Percentiles rank a stretch among this genome's conserved stretches.
These are phyloP conservation scores for Rhimphoctona megacephalus DNA, from an alignment of 2,888 invertebrate species.

Conservation along the genomic window DNA sequence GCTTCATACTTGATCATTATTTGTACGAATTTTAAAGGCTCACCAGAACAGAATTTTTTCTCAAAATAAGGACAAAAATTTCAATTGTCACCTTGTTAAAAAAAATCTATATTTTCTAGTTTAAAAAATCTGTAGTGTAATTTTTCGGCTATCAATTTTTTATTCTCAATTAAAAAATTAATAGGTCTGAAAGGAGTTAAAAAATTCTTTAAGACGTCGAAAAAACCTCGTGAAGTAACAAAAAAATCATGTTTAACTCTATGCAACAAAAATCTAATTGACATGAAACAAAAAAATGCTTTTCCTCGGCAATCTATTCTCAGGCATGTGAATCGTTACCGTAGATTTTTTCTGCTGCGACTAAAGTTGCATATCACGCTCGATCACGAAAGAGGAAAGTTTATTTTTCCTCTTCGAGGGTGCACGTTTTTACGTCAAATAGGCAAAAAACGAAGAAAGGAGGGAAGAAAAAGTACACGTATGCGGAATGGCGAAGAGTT, in stretches of 20 bases:
- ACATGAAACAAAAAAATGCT: neutral
- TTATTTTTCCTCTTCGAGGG: conserved; percentile 68
- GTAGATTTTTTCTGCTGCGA: neutral
- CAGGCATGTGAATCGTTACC: neutral
- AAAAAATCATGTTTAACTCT: neutral
- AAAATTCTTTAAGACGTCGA: no score
- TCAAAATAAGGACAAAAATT: neutral
- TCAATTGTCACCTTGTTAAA: neutral
- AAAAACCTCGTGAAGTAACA: neutral
- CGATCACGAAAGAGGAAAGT: conserved; percentile 74
- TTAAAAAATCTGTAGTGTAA: no score
- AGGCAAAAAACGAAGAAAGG: conserved; percentile 32
- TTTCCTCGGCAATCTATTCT: neutral
- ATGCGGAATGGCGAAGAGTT: conserved; percentile 46
- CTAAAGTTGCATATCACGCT: conserved; percentile 69
- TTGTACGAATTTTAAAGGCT: no score
- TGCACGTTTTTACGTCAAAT: conserved; percentile 70
- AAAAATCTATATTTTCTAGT: no score
- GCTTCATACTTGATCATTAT: neutral
- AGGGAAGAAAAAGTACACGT: conserved; percentile 24
- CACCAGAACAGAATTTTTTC: no score
- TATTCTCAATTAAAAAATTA: no score
- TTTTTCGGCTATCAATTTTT: no score
- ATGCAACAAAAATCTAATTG: neutral
- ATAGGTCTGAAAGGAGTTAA: no score